Base-by-base conservation (phyloP, 2,888 invertebrate species). In the Clusia tigrina region DNA sequence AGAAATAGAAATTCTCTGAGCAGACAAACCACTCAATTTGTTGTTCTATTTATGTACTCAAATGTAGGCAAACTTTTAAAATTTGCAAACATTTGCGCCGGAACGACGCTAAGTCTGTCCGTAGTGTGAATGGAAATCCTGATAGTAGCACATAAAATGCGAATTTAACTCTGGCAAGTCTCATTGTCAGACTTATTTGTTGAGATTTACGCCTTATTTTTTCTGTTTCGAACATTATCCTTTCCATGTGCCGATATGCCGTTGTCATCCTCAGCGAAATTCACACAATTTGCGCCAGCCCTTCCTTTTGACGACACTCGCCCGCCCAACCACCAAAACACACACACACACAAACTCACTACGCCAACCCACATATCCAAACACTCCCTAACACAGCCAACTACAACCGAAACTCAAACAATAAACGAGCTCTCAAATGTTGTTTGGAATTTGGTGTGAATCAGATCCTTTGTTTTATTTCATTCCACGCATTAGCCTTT, bases 171-270 rank as follows among this genome's bases (percentile, higher is more conserved):
- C 63, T 73, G 67, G 74, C 72, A 23, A 52, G 38, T 56, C 56
- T 38, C 61, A 52, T 52, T 70, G 72, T 69, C 69, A 69, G 61
- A 66, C 70, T 67, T 63, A 66, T 69, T 69, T 74, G 71, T 71
- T 76, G 68, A 72, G 74, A 72, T 74, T 75, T 74, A 55, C 66
- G 54, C 20, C 48, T 48, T 2, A n/a, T n/a, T n/a, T n/a, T 15
- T 20, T 18, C 20, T 6, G 10, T 6, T 20, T 18, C 48, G n/a
- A 15, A 42, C 2, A 2, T 22, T 42, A 3, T 17, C 42, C 15
- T n/a, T 12, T n/a, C 42, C 42, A 42, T 42, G 12, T 3, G 42
- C 42, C n/a, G 5, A 6, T 6, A 42, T 15, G n/a, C 42, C n/a
- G n/a, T 42, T 42, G 42, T 42, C 42, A 42, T 17, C 42, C 42